These are phyloP conservation scores for Petrolisthes cinctipes DNA, from an alignment of 2,888 invertebrate species.

Conservation along the genomic window DNA sequence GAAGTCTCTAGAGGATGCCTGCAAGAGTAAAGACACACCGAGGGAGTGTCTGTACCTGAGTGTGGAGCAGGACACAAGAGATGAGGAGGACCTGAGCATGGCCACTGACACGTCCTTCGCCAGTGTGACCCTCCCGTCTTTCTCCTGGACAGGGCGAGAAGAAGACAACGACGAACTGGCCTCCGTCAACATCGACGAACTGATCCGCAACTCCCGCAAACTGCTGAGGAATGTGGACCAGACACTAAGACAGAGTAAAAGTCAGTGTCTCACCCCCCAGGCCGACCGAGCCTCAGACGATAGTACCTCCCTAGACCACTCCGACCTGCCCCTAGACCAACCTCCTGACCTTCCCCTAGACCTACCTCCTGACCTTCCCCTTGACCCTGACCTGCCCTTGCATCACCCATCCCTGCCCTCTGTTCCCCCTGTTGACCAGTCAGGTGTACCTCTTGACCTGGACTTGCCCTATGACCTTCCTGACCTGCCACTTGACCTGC, in stretches of 20 bases:
- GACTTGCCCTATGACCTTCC: conserved; percentile 3
- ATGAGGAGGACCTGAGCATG: conserved; percentile 34
- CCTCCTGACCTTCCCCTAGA: too few relatives aligned
- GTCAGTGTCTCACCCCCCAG: conserved; percentile 35
- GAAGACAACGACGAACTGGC: conserved; percentile 56
- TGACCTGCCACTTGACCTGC: neutral
- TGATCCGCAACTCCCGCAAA: conserved; percentile 59
- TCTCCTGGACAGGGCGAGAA: conserved; percentile 49
- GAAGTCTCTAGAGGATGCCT: neutral
- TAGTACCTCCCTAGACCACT: conserved; percentile 53
- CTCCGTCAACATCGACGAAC: conserved; percentile 59
- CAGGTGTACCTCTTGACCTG: too few relatives aligned
- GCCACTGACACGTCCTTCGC: conserved; percentile 51
- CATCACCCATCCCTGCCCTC: neutral
- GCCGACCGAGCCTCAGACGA: conserved; percentile 44
- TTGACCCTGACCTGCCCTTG: neutral
- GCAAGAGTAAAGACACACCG: neutral
- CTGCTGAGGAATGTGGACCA: conserved; percentile 60
- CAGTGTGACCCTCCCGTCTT: conserved; percentile 57
- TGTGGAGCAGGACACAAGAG: neutral
- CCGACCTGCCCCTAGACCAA: conserved; percentile 54
- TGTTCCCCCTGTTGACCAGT: neutral
- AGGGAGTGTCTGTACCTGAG: neutral
- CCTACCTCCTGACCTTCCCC: too few relatives aligned
- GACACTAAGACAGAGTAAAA: conserved; percentile 62